Base-by-base conservation (phyloP, 2,113 vertebrate genomes). In the Peromyscus maniculatus region DNA sequence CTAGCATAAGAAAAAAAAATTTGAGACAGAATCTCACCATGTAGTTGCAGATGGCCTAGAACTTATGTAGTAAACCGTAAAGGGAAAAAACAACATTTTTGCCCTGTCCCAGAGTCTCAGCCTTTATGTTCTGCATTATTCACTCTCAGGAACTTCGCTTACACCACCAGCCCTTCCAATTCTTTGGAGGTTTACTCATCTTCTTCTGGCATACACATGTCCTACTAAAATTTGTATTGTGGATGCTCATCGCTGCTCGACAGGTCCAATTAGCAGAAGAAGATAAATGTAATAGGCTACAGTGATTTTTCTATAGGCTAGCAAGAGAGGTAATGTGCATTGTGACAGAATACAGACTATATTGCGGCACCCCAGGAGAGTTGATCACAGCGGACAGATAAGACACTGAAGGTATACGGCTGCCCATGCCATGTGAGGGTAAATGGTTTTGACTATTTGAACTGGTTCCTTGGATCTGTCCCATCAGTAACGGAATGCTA, bases 251-350 rank as follows among this genome's bases (percentile, higher is more conserved):
- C 71, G 7, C 62, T 95, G 71, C 49, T 91, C 77, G 78, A 69
- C 49, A 94, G 96, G 39, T 52, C 24, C 7, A 62, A 64, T 87
- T 96, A 86, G 28, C 67, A 75, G 77, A 39, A 96, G 72, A 57
- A 74, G 78, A 64, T 43, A 19, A 79, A 24, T 43, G 22, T 80
- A 67, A 49, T 19, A 78, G 72, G 66, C 5, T 43, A 26, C 15
- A 46, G 19, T 83, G n/a, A 55, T 72, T 92, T 87, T 97, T 95
- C 89, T 95, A 17, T 72, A 84, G 77, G n/a, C 43, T 31, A 79
- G 3, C 66, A 95, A 94, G 89, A 84, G 36, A 87, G 66, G 4
- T 74, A 55, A 83, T 75, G 72, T 16, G 66, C 31, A 28, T 26
- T 78, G 12, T 79, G 39, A 87, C 87, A 59, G 89, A 94, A 77